Percentiles rank a stretch among this genome's conserved stretches.
These are phyloP conservation scores for Flabesymbios commensalis DNA, from an alignment of 2,888 invertebrate genomes.

Conservation along the genomic window DNA sequence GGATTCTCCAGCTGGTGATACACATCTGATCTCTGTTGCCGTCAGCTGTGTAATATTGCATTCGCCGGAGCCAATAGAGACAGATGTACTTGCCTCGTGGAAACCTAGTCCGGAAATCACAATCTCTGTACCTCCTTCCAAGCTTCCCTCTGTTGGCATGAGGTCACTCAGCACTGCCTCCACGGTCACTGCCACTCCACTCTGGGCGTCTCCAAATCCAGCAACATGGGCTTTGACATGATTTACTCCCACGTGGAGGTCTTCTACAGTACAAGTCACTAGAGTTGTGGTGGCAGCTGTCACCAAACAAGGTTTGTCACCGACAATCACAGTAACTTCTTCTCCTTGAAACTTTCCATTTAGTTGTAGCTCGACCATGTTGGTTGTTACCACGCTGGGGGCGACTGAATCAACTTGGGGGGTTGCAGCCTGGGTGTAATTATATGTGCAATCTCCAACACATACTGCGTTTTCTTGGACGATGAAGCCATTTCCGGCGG, in stretches of 20 bases:
- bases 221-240: background rate
- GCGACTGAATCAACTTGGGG: too few species aligned
- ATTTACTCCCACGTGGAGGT: background rate
- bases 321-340: too few species aligned
- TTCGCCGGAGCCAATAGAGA: background rate
- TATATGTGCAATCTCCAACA: too few species aligned
- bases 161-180: background rate
- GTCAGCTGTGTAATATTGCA: background rate
- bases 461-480: too few species aligned
- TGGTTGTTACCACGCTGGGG: too few species aligned
- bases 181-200: background rate
- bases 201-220: background rate
- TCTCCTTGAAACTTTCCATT: too few species aligned
- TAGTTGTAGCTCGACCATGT: background rate
- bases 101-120: too few species aligned
- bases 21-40: background rate
- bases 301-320: too few species aligned
- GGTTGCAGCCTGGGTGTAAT: too few species aligned
- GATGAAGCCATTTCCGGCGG: too few species aligned
- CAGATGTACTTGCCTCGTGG: background rate
- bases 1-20: background rate
- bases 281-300: background rate
- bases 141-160: background rate
- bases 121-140: background rate
- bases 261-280: background rate